These are phyloP conservation scores for Arvicanthis niloticus DNA, from an alignment of 2,113 vertebrate species.

Conservation along the genomic window DNA sequence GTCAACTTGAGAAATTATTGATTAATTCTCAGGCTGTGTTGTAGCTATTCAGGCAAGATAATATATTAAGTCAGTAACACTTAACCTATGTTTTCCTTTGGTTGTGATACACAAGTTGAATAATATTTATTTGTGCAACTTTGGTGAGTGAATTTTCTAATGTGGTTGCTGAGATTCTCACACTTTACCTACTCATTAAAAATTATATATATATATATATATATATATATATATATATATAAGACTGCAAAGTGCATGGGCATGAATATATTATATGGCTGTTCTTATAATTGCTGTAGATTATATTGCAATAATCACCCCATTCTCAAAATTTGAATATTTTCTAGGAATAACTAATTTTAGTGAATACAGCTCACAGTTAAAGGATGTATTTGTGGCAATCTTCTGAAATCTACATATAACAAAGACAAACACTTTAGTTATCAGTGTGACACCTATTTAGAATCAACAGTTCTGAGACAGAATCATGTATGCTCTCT, in stretches of 20 bases:
- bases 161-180: not conserved
- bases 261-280: not conserved
- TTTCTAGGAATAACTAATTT: conserved; percentile 53
- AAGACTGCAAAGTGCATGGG: not conserved
- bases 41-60: not conserved
- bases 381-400: not conserved
- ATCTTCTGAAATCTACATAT: conserved; percentile 47
- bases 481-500: not conserved
- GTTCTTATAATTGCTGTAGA: not conserved
- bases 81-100: not conserved
- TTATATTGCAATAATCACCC: not conserved
- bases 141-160: not conserved
- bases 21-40: not conserved
- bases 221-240: not conserved
- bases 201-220: not conserved
- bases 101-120: not conserved
- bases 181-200: not conserved
- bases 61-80: not conserved
- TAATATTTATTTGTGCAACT: not conserved
- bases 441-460: not conserved
- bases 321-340: conserved; percentile 10
- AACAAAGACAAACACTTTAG: conserved; percentile 36
- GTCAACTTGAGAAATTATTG: not conserved
- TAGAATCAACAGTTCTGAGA: conserved; percentile 23
- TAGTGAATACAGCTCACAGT: not conserved